Base-by-base conservation (phyloP, 2,113 vertebrate genomes). In the Megaceryle maxima region DNA sequence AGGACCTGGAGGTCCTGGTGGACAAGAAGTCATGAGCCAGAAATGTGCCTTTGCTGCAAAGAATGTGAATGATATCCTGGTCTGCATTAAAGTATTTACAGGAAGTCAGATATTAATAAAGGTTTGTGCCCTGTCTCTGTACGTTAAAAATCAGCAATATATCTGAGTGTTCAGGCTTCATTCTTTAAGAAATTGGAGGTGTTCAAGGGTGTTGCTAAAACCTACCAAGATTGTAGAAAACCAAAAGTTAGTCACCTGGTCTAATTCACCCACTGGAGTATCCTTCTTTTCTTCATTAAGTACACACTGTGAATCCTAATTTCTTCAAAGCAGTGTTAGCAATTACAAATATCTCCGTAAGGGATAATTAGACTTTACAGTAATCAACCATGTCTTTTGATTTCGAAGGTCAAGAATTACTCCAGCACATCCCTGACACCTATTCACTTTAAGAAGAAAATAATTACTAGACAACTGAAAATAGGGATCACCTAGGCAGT, bases 351-450 rank as follows among this genome's bases (percentile, higher is more conserved):
- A 64, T 72, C 20, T 44, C 57, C 87, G 48, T 76, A 94, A 93
- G 33, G 39, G 18, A 90, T 85, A 87, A 91, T 91, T 83, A 88
- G 72, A 66, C 50, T 90, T 88, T 62, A 62, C 39, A 73, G 39
- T 88, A 90, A 90, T 87, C 64, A 91, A 39, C 73, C 67, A 35
- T 72, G 60, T 44, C 41, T 91, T 84, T 82, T 91, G 44, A 50
- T n/a, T 90, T 87, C 85, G 89, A 89, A 89, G 67, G 70, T 94
- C 89, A 92, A 85, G 41, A 82, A 91, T 85, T 84, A 77, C 13
- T 90, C 21, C 31, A 69, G 39, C 24, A 79, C 4, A 41, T 66
- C 31, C 28, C 25, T 44, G 59, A 53, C 3, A 53, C 29, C 21
- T 72, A 31, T 56, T 43, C 11, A 16, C 19, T 64, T 69, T 44